Base-by-base conservation (phyloP, 2,113 vertebrate species). In the Neodontobutis hainanensis region DNA sequence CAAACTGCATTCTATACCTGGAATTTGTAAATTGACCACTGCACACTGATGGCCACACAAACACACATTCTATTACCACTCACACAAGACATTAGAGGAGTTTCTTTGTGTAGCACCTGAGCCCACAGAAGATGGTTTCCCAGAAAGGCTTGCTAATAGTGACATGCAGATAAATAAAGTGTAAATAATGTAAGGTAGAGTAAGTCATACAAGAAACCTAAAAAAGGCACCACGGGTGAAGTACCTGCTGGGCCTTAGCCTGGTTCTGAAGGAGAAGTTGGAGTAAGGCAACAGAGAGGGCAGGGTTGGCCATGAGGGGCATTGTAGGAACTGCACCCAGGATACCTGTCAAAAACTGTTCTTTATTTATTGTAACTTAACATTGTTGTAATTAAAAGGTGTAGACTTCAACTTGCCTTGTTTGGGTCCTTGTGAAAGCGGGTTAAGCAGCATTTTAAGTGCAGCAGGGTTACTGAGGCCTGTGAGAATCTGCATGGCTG, bases 251-350 rank as follows among this genome's bases (percentile, higher is more conserved):
- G 4, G 90, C 86, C 51, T 94, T 95, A 62, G 89, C 87, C 63
- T 96, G 95, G 85, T 88, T 92, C 82, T 97, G 95, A 51, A 98
- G 94, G 14, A 95, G 92, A 6, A 98, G 74, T 75, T 97, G 96
- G 70, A 98, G 91, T 5, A 97, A 90, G 0, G 94, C 93, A 0
- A 94, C 91, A 0, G 95, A 94, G 11, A 97, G 91, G 0, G 94
- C 94, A 0, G 95, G 96, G 65, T 93, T 94, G 4, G 74, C 70
- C 47, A 97, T 84, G 58, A 97, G 87, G 0, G 95, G 94, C 85
- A 96, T 63, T 0, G 94, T 62, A 0, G 96, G 96, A 1, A 94
- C 91, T 0, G 94, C 94, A 0, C 96, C 96, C 0, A 98, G 91
- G 69, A 98, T 89, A 48, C 96, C 96, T 98, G 77, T 12, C 32